phyloP scores from a whole-genome alignment of 2,888 invertebrate species.

The Amphipoea oculea region DNA sequence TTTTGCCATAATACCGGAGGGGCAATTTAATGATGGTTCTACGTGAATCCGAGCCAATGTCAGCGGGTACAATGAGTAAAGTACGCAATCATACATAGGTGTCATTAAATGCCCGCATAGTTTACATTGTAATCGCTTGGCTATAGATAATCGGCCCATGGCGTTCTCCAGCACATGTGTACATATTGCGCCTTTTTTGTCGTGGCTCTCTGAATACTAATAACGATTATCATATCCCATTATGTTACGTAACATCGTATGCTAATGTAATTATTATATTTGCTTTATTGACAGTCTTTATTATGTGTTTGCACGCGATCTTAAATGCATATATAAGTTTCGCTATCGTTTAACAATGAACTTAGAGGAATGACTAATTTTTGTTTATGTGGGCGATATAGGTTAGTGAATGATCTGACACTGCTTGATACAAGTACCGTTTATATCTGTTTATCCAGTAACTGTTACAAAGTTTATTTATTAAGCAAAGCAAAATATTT shows the following conservation, averaged over 20 bases:
- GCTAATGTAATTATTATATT: conserved; percentile 62
- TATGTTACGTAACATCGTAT: conserved; percentile 65
- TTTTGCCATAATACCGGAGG: conserved; percentile 58
- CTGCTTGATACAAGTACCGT: conserved; percentile 17
- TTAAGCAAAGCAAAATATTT: conserved; percentile 5
- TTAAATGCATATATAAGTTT: conserved; percentile 10
- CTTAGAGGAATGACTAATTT: conserved; percentile 3
- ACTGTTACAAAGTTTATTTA: conserved; percentile 22
- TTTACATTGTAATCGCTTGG: conserved; percentile 74
- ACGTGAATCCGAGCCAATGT: conserved; percentile 70
- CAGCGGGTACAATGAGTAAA: conserved; percentile 70
- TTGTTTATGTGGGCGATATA: conserved; percentile 5
- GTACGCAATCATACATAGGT: conserved; percentile 72
- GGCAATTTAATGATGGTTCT: conserved; percentile 60
- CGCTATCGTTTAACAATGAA: conserved; percentile 7
- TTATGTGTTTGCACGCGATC: conserved; percentile 24
- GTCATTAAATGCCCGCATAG: conserved; percentile 80
- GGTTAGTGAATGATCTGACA: conserved; percentile 1
- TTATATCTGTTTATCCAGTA: conserved; percentile 23
- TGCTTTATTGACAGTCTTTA: conserved; percentile 38
- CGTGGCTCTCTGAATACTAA: conserved; percentile 67
- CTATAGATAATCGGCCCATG: conserved; percentile 72
- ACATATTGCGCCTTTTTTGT: conserved; percentile 69
- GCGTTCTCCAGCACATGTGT: conserved; percentile 67
- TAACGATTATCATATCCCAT: conserved; percentile 62